Evolutionary conservation across 2,888 invertebrate genomes (phyloP), one percentile per base, ranked within the genome.

Genomic region (Andrena hattorfiana): DNA sequence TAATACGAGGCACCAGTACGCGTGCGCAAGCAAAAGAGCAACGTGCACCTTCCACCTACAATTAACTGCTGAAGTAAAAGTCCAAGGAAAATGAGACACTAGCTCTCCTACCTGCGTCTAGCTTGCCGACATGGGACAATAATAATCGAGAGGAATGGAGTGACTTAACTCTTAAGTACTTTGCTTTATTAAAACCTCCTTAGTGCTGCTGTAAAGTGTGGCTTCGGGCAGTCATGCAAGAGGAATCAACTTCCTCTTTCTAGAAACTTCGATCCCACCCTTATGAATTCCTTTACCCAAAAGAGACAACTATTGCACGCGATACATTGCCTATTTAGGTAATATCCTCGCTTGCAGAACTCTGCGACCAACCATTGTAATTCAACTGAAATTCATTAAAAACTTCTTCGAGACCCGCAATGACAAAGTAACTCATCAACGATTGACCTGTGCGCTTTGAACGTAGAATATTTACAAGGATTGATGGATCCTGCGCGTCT

Each of bases 1-100:
- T 32, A 23, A 64, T 59, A 48, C 28, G 30, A 49, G n/a, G 64
- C 56, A 66, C 42, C 64, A 60, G 54, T 30, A 42, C 26, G 16
- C 10, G n/a, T 8, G 48, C 10, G n/a, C 20, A n/a, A 16, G 7
- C 64, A 64, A 23, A 26, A 48, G 28, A 48, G 3, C 13, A 28
- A 16, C 10, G n/a, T 51, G 1, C 49, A 10, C 48, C 30, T 51
- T 20, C 26, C n/a, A 28, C 10, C 56, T 10, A 26, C 56, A 26
- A 26, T 60, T 60, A 6, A 16, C 16, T 30, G 56, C 60, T 28
- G 16, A n/a, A 60, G 30, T 60, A 56, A 56, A 26, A 56, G n/a
- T 60, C 60, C 60, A 16, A 42, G 56, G 56, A 56, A 56, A 56
- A 26, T 56, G 23, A 23, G 23, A 56, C 4, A 56, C 13, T 56